Conservation (phyloP, 1,140 invertebrate species). For the Conopomorpha cramerella region DNA sequence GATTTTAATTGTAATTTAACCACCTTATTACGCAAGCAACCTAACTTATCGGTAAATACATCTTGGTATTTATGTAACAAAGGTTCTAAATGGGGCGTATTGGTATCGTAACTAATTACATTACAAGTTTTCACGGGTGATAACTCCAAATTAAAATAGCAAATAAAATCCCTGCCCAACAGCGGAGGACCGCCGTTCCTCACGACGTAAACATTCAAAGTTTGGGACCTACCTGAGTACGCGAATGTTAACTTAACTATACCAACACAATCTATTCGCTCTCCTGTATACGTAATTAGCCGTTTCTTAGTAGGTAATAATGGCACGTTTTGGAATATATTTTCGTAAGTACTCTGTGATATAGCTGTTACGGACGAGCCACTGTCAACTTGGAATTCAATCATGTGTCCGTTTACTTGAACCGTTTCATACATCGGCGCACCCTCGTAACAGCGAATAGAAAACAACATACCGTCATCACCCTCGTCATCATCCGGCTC, state of each 20-base stretch:
- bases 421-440: neutral
- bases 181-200: neutral
- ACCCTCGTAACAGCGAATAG: neutral
- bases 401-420: neutral
- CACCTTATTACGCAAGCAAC: neutral
- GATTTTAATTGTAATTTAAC: neutral
- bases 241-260: too few relatives aligned
- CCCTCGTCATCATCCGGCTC: neutral
- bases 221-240: too few relatives aligned
- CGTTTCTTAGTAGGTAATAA: neutral
- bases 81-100: too few relatives aligned
- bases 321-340: neutral
- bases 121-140: neutral
- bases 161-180: constrained; percentile 1
- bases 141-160: neutral
- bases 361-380: neutral
- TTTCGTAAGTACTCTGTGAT: neutral
- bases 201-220: neutral
- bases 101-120: neutral
- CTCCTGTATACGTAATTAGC: constrained; percentile 1
- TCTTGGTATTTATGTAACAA: too few relatives aligned
- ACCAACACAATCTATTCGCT: neutral
- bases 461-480: too few relatives aligned
- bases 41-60: constrained; percentile 1
- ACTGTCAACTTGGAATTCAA: constrained; percentile 1